A percentile compares a stretch with the other conserved stretches of the same genome.
Evolutionary conservation across 2,113 vertebrate genomes (phyloP).

Genomic region (Tachysurus fulvidraco): DNA sequence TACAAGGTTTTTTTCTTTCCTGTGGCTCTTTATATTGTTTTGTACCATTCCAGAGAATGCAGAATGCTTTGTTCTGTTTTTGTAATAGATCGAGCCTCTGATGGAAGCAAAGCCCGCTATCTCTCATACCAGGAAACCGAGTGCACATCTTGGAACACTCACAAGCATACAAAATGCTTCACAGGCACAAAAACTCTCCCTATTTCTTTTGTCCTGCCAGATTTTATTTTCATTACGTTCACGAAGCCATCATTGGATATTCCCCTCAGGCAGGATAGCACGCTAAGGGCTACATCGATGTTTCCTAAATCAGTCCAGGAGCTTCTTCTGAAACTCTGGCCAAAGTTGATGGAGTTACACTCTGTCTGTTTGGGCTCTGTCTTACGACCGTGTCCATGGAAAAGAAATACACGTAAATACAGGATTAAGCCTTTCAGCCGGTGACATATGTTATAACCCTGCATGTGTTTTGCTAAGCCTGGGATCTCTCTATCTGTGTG

Average conservation of each 20-base stretch:
- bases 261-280: not conserved
- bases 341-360: not conserved
- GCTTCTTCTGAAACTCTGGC: not conserved
- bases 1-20: not conserved
- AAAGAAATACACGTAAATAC: not conserved
- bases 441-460: conserved; percentile 11
- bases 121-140: conserved; percentile 12
- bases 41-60: not conserved
- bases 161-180: conserved; percentile 9
- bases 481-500: not conserved
- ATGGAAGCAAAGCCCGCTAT: not conserved
- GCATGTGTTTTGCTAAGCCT: conserved; percentile 23
- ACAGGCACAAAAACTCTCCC: not conserved
- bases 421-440: conserved; percentile 25
- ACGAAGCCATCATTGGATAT: not conserved
- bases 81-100: conserved; percentile 4
- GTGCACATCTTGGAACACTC: not conserved
- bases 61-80: not conserved
- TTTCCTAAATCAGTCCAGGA: not conserved
- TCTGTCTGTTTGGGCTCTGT: not conserved
- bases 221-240: not conserved
- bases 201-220: conserved; percentile 13
- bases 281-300: not conserved
- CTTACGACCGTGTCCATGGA: not conserved
- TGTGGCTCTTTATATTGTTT: not conserved